Percentiles rank a stretch among this genome's conserved stretches.
Evolutionary conservation across 2,797 vertebrate species (phyloP).

Genomic region (Scolopax bukidnonensis): DNA sequence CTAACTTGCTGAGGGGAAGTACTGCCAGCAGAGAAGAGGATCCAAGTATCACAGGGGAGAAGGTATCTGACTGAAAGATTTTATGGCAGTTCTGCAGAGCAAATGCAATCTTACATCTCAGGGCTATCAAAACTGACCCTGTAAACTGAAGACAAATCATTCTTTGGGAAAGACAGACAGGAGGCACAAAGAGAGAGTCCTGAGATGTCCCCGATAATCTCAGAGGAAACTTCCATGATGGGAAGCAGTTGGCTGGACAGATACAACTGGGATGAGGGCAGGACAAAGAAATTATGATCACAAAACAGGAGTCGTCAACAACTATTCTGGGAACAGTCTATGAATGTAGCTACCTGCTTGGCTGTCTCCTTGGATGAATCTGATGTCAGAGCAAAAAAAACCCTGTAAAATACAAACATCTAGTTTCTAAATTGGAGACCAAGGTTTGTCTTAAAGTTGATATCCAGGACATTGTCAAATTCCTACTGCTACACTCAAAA

Average conservation of each 20-base stretch:
- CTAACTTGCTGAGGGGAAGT: background rate
- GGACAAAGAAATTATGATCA: background rate
- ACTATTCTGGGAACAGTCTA: background rate
- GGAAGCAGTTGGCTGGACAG: background rate
- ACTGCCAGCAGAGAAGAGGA: background rate
- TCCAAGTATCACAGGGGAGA: background rate
- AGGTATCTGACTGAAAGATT: background rate
- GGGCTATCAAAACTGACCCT: background rate
- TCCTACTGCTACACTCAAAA: background rate
- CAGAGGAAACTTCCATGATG: accelerated
- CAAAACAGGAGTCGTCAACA: background rate
- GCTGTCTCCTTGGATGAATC: background rate
- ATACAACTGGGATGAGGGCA: background rate
- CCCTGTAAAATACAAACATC: background rate
- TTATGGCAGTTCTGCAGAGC: background rate
- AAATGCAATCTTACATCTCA: background rate
- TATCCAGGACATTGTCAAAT: background rate
- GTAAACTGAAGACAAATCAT: background rate
- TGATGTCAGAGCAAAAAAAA: background rate
- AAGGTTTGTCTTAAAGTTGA: background rate
- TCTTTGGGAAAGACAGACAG: background rate
- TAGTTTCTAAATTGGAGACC: background rate
- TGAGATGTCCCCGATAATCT: background rate
- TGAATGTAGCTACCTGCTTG: background rate
- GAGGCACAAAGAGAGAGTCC: background rate